Base-by-base conservation (phyloP, 1,140 invertebrate species). In the Leptinotarsa texana region DNA sequence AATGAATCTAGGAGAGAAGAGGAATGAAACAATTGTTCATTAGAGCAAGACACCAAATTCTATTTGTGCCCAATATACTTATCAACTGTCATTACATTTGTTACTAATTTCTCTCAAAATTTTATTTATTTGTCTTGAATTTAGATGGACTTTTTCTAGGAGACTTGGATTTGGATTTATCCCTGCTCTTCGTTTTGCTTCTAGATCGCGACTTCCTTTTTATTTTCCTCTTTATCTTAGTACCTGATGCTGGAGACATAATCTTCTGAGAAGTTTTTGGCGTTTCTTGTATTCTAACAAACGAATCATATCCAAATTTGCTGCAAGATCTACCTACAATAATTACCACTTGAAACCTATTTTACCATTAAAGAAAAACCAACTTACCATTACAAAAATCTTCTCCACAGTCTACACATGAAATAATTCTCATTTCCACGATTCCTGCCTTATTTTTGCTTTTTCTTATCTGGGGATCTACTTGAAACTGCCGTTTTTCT, bases 371-470 rank as follows among this genome's bases (percentile, higher is more conserved):
- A 2, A 11, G 4, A 62, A 5, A 62, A 80, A 70, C 17, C 57
- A 75, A 71, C 63, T 87, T 86, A 85, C 93, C 92, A 80, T 89
- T 90, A 82, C 95, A 96, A 86, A 94, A 93, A 84, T 96, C 95
- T 82, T 95, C 94, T 3, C 92, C 91, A 79, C 95, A 96, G 82
- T 95, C 93, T 1, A 85, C 80, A 82, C 95, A 96, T 13, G 91
- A 90, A 63, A 92, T 86, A 11, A 92, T 88, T 70, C 92, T 89
- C 8, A 90, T 93, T 82, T 95, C 93, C n/a, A 93, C 89, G 70
- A 94, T 91, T 2, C 93, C 92, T 1, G 93, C 90, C 74, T 92
- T 92, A 81, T 93, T 95, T 86, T 95, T 95, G 18, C 88, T 90
- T 79, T 91, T 92, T 80, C 90, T 89, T 4, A 93, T 89, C 79